These are phyloP conservation scores for Ceratoteleas bidentatus DNA, from an alignment of 1,140 invertebrate genomes.

Conservation along the genomic window DNA sequence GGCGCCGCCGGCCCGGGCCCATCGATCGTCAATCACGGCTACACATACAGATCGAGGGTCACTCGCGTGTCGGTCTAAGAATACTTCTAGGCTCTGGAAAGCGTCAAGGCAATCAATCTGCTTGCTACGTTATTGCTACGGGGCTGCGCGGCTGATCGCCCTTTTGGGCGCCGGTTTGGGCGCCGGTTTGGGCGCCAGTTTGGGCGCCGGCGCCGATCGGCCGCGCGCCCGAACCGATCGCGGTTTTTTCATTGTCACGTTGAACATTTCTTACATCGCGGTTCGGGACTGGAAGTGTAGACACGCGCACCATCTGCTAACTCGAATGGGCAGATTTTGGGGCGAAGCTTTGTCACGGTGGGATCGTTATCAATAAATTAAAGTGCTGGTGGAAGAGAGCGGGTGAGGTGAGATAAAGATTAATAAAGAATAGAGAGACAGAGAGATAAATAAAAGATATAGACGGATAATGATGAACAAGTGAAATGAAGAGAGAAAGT, in stretches of 20 bases:
- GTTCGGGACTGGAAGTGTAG: constrained; percentile 35
- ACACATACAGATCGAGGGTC: constrained; percentile 51
- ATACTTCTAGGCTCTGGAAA: constrained; percentile 65
- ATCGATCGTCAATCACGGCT: constrained; percentile 58
- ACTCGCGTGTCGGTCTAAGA: constrained; percentile 48
- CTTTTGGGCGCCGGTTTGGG: too few species aligned
- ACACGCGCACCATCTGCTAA: too few species aligned
- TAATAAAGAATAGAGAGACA: constrained; percentile 17
- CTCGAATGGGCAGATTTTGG: too few species aligned
- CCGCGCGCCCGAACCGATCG: too few species aligned
- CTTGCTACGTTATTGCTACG: constrained; percentile 61
- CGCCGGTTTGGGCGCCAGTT: too few species aligned
- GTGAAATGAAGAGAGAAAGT: neutral
- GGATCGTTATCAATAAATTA: constrained; percentile 54
- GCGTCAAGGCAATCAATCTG: constrained; percentile 67
- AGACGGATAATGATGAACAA: neutral
- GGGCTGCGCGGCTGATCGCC: constrained; percentile 39
- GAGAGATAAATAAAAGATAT: constrained; percentile 18
- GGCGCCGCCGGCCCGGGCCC: constrained; percentile 32
- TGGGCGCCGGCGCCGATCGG: too few species aligned
- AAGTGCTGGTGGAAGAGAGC: constrained; percentile 17
- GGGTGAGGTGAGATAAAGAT: neutral
- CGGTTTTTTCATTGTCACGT: too few species aligned
- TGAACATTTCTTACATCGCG: too few species aligned
- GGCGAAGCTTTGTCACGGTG: constrained; percentile 48